phyloP scores from a whole-genome alignment of 2,113 vertebrate species.

The Clarias batrachus region DNA sequence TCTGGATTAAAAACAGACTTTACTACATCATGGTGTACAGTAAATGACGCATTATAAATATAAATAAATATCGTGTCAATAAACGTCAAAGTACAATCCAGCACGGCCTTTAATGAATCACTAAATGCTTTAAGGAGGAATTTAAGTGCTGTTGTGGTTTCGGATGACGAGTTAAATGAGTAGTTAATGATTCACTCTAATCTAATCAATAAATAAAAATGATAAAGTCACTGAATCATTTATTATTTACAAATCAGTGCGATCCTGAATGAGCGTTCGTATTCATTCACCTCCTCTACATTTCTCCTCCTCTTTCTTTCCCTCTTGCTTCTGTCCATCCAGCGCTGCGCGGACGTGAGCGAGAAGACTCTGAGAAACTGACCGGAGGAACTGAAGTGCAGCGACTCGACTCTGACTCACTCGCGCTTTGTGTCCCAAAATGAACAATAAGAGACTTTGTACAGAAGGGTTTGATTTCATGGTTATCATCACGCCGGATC shows the following conservation, averaged over 20 bases:
- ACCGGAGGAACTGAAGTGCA: slow-evolving; percentile 4
- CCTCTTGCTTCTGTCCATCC: no score
- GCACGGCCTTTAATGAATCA: background rate
- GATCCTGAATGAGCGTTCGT: background rate
- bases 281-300: background rate
- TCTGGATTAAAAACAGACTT: background rate
- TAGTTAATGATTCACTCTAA: background rate
- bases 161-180: background rate
- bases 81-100: background rate
- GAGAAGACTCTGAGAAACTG: slow-evolving; percentile 3
- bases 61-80: background rate
- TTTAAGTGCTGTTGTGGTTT: background rate
- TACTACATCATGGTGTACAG: no score
- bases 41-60: no score
- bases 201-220: no score
- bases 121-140: background rate
- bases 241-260: background rate
- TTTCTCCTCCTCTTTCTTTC: background rate
- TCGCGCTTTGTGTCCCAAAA: slow-evolving; percentile 8
- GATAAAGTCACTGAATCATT: no score
- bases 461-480: background rate
- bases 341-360: background rate
- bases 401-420: background rate
- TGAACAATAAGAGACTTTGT: slow-evolving; percentile 24
- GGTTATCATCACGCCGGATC: background rate